Conservation (phyloP, 2,113 vertebrate genomes). For the Anhinga anhinga region DNA sequence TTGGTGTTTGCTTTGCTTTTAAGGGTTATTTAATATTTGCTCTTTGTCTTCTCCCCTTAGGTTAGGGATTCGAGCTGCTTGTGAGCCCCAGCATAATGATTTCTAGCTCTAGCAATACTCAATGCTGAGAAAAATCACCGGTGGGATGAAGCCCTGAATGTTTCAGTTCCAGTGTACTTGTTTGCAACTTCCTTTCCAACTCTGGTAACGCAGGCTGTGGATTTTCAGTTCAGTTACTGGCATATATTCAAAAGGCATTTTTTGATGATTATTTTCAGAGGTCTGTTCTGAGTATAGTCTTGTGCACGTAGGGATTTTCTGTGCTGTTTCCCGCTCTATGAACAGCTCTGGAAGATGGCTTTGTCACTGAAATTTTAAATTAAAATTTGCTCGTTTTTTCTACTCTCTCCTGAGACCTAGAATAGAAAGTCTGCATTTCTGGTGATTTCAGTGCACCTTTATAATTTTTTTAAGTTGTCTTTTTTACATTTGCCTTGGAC, state of each 20-base stretch:
- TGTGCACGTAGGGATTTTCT: not conserved
- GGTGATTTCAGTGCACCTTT: not conserved
- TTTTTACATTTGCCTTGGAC: not conserved
- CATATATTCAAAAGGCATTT: too few species aligned
- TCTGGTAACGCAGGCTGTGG: not conserved
- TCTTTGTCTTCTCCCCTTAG: not conserved
- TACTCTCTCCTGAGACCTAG: not conserved
- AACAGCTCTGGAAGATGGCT: not conserved
- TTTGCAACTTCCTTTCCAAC: not conserved
- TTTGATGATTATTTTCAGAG: not conserved
- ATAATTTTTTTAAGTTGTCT: not conserved
- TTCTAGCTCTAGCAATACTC: not conserved
- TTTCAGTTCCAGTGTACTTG: not conserved
- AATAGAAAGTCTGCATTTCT: not conserved
- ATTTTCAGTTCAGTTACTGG: too few species aligned
- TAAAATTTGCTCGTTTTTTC: not conserved
- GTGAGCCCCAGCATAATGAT: not conserved
- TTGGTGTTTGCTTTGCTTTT: not conserved
- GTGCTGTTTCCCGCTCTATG: not conserved
- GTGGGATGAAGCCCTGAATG: not conserved
- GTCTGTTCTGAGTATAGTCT: not conserved
- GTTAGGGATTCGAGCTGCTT: too few species aligned
- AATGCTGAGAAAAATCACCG: too few species aligned
- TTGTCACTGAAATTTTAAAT: not conserved
- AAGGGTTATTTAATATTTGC: not conserved